Percentiles rank a stretch among this genome's conserved stretches.
Evolutionary conservation across 2,797 vertebrate species (phyloP).

Genomic region (Micropoecilia bifurca): DNA sequence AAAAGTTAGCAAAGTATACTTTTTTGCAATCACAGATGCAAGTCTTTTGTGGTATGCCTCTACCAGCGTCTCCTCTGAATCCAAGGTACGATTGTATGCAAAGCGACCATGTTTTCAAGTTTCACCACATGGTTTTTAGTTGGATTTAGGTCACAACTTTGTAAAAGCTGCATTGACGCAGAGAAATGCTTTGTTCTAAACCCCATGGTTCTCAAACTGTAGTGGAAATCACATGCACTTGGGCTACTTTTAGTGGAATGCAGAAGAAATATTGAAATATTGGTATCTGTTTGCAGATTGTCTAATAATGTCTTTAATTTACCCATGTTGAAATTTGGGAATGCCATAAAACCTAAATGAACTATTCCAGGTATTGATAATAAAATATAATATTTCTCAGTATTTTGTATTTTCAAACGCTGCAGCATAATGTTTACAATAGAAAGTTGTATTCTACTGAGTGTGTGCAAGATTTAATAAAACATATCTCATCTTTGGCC

Average conservation of each 20-base stretch:
- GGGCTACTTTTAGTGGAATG: not conserved
- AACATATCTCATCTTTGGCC: too few species aligned
- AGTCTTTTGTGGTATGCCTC: not conserved
- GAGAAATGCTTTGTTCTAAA: not conserved
- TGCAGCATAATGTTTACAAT: not conserved
- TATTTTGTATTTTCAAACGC: not conserved
- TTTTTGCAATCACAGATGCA: not conserved
- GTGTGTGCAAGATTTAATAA: too few species aligned
- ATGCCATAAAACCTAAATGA: not conserved
- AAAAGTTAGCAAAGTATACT: not conserved
- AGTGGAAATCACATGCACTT: too few species aligned
- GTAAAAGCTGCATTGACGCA: not conserved
- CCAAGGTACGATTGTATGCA: not conserved
- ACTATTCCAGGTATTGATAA: not conserved
- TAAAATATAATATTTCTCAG: not conserved
- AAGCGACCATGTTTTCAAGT: not conserved
- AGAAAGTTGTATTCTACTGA: too few species aligned
- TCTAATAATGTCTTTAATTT: not conserved
- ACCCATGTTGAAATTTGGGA: not conserved
- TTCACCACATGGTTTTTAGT: not conserved
- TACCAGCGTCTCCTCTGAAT: not conserved
- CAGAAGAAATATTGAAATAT: not conserved
- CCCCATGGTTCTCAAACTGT: not conserved
- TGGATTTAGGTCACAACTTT: not conserved
- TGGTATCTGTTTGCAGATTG: not conserved